Conservation (phyloP, 2,797 vertebrate genomes). For the Eremophila alpestris region DNA sequence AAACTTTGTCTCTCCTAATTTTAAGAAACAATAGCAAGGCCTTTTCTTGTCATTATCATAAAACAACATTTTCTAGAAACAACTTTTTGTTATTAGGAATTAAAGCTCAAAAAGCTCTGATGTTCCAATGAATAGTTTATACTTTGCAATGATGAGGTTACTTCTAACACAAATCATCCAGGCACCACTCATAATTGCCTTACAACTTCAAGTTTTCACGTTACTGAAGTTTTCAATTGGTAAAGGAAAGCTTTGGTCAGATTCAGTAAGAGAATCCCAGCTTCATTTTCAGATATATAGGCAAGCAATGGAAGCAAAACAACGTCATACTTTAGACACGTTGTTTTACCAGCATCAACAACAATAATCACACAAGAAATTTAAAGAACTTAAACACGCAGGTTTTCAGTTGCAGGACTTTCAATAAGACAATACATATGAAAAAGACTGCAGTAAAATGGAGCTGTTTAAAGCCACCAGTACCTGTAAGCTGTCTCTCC, state of each 20-base stretch:
- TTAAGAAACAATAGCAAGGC: not conserved
- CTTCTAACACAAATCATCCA: not conserved
- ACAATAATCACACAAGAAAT: not conserved
- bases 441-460: not conserved
- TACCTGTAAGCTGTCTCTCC: constrained; percentile 88
- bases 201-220: not conserved
- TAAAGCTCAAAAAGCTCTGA: not conserved
- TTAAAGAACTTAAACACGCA: not conserved
- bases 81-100: not conserved
- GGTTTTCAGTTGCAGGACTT: not conserved
- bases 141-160: not conserved
- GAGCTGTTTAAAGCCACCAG: not conserved
- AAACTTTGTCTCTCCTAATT: not conserved
- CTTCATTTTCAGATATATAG: not conserved
- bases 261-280: not conserved
- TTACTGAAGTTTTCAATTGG: not conserved
- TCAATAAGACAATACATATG: not conserved
- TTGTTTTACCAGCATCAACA: not conserved
- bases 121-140: not conserved
- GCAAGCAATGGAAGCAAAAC: not conserved
- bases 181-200: not conserved
- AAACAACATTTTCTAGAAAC: not conserved
- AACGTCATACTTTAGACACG: not conserved
- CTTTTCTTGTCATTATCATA: not conserved
- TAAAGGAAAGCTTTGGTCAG: not conserved